Conservation (phyloP, 2,888 invertebrate genomes). For the Seira musarum region DNA sequence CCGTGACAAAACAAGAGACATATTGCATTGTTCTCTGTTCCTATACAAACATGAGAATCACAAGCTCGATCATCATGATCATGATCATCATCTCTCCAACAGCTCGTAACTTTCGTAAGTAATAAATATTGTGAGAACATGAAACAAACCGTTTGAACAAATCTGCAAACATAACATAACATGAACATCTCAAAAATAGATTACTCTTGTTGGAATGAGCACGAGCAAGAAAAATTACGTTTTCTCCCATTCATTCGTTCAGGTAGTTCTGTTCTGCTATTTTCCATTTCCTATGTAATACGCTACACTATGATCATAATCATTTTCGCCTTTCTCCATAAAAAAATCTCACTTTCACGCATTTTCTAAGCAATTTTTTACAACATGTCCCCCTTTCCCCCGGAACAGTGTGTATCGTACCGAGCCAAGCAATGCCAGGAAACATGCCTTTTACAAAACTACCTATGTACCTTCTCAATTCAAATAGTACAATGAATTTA, state of each 20-base stretch:
- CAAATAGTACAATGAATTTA: slow-evolving; percentile 11
- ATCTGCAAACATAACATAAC: slow-evolving; percentile 54
- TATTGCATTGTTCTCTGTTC: slow-evolving; percentile 41
- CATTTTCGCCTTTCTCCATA: neutral
- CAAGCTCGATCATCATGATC: too few relatives aligned
- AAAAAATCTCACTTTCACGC: neutral
- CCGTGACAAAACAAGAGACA: slow-evolving; percentile 39
- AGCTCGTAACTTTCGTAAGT: too few relatives aligned
- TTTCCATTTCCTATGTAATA: too few relatives aligned
- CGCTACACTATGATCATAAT: neutral
- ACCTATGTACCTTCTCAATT: neutral
- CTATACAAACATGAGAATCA: too few relatives aligned
- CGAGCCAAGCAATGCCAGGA: too few relatives aligned
- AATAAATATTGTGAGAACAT: slow-evolving; percentile 13
- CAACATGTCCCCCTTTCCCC: slow-evolving; percentile 1
- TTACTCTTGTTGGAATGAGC: slow-evolving; percentile 22
- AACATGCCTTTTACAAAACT: neutral
- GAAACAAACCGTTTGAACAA: slow-evolving; percentile 36
- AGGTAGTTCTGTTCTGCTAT: neutral
- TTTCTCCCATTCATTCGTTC: neutral
- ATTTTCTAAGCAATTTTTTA: neutral
- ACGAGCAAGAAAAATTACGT: neutral
- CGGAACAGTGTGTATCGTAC: too few relatives aligned
- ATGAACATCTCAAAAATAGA: slow-evolving; percentile 40
- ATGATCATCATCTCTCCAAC: too few relatives aligned